Evolutionary conservation across 2,888 invertebrate genomes (phyloP).

Genomic region (Enchytraeus crypticus): DNA sequence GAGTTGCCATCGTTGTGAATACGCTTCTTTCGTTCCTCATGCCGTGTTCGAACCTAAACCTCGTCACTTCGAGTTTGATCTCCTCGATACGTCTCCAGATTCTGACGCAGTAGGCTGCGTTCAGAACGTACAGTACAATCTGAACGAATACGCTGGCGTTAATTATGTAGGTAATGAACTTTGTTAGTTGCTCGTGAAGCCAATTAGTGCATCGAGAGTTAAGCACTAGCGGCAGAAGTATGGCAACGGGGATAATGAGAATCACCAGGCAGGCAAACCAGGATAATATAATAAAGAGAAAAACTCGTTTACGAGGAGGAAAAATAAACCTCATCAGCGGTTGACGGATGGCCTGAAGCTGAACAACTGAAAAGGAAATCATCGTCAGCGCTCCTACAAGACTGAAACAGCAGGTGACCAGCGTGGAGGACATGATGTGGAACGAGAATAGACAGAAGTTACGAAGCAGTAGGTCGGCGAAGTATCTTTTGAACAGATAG

Average conservation of each 20-base stretch:
- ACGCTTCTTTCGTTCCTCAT: slow-evolving; percentile 19
- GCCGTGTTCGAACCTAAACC: slow-evolving; percentile 21
- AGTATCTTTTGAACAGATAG: slow-evolving; percentile 11
- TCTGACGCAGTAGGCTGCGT: neutral
- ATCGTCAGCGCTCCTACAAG: slow-evolving; percentile 19
- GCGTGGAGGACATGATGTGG: slow-evolving; percentile 15
- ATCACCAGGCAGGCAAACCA: slow-evolving; percentile 14
- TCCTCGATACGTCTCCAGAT: neutral
- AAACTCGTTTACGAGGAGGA: slow-evolving; percentile 8
- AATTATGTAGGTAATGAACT: slow-evolving; percentile 6
- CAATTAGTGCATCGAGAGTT: slow-evolving; percentile 1
- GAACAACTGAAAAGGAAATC: slow-evolving; percentile 21
- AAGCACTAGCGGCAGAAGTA: slow-evolving; percentile 10
- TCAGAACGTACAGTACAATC: slow-evolving; percentile 9
- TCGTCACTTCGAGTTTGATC: neutral
- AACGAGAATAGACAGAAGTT: slow-evolving; percentile 15
- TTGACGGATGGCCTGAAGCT: slow-evolving; percentile 23
- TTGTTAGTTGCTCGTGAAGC: slow-evolving; percentile 7
- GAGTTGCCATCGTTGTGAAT: slow-evolving; percentile 21
- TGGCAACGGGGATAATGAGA: slow-evolving; percentile 4
- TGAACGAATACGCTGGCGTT: slow-evolving; percentile 6
- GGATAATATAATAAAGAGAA: slow-evolving; percentile 7
- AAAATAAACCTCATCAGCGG: slow-evolving; percentile 21
- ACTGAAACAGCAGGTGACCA: slow-evolving; percentile 15
- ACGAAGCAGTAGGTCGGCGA: neutral